These are phyloP conservation scores for Procavia capensis DNA, from an alignment of 2,113 vertebrate genomes.

Conservation along the genomic window DNA sequence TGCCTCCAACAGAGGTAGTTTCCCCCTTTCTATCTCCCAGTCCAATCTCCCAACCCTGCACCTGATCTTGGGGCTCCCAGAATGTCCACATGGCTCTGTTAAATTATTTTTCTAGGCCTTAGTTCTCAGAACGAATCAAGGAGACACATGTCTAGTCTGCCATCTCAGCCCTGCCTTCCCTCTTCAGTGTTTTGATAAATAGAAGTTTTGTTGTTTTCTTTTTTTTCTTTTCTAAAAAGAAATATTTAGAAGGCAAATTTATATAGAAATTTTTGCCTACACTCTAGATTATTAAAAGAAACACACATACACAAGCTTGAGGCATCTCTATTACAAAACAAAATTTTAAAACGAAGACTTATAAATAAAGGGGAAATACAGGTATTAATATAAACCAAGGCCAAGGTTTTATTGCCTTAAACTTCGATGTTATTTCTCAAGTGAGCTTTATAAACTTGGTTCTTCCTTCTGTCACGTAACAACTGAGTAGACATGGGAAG, in stretches of 20 bases:
- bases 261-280: neutral
- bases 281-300: neutral
- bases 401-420: neutral
- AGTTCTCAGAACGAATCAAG: too few species aligned
- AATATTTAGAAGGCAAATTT: neutral
- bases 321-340: neutral
- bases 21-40: too few species aligned
- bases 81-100: too few species aligned
- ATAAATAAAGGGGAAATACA: neutral
- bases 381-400: neutral
- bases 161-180: too few species aligned
- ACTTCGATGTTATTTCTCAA: slow-evolving; percentile 3
- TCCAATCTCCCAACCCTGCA: too few species aligned
- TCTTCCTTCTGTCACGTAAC: neutral
- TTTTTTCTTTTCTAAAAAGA: neutral
- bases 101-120: too few species aligned
- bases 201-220: too few species aligned
- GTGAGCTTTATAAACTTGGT: neutral
- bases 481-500: neutral
- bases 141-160: too few species aligned
- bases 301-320: neutral
- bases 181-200: too few species aligned
- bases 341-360: neutral
- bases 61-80: too few species aligned
- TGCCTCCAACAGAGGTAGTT: too few species aligned